A percentile compares a stretch with the other conserved stretches of the same genome.
Conservation (phyloP, 2,113 vertebrate species). For the Sakesphorus luctuosus region DNA sequence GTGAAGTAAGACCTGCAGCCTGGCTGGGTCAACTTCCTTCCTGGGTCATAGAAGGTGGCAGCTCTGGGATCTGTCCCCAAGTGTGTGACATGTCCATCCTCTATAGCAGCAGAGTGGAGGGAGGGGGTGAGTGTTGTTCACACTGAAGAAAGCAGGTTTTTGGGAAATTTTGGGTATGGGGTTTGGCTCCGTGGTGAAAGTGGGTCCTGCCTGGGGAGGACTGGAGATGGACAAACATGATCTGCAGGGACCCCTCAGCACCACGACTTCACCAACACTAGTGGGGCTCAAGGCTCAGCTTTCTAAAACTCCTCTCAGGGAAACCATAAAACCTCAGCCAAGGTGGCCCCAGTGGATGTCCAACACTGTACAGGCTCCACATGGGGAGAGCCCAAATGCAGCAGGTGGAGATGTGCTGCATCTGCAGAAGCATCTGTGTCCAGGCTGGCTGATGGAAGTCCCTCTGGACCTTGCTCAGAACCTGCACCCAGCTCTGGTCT, state of each 20-base stretch:
- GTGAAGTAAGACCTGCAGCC: not conserved
- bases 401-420: not conserved
- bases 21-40: not conserved
- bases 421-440: not conserved
- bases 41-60: rapidly evolving
- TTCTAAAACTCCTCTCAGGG: not conserved
- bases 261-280: rapidly evolving
- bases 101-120: rapidly evolving
- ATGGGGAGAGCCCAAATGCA: not conserved
- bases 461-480: rapidly evolving
- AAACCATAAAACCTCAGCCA: not conserved
- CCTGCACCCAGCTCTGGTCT: rapidly evolving
- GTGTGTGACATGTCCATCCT: rapidly evolving
- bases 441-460: not conserved
- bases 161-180: rapidly evolving
- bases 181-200: not conserved
- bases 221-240: not conserved
- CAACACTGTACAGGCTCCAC: not conserved
- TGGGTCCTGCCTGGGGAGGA: not conserved
- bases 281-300: not conserved
- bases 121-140: not conserved
- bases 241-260: not conserved
- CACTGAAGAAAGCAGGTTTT: not conserved
- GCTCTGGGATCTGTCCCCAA: not conserved
- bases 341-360: not conserved